These are phyloP conservation scores for Odontamblyopus lacepedii DNA, from an alignment of 2,797 vertebrate genomes.

Conservation along the genomic window DNA sequence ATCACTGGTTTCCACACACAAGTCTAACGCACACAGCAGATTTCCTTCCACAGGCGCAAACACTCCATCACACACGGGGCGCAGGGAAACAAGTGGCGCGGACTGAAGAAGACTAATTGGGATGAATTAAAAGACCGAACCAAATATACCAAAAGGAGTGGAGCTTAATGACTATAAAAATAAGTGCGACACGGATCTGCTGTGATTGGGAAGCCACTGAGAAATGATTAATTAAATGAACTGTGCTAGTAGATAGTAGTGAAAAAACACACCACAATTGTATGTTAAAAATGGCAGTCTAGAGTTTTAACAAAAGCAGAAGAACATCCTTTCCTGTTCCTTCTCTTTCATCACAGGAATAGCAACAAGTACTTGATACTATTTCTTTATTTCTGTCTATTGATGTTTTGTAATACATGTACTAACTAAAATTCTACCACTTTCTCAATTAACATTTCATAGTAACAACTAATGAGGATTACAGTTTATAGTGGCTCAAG, in stretches of 20 bases:
- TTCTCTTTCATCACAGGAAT: not conserved
- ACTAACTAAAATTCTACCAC: too few relatives aligned
- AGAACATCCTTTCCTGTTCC: not conserved
- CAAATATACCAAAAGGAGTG: constrained; percentile 25
- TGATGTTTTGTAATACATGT: not conserved
- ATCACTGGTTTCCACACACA: constrained; percentile 11
- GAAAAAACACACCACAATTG: constrained; percentile 1
- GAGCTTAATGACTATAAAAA: constrained; percentile 19
- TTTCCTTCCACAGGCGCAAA: constrained; percentile 22
- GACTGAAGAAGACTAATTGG: constrained; percentile 49
- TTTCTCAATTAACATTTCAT: too few relatives aligned
- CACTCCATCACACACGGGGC: constrained; percentile 28
- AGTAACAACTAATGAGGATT: not conserved
- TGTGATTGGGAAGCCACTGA: constrained; percentile 19
- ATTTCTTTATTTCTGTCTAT: not conserved
- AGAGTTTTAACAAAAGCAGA: constrained; percentile 3
- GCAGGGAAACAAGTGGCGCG: constrained; percentile 17
- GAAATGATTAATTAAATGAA: constrained; percentile 15
- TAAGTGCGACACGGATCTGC: constrained; percentile 19
- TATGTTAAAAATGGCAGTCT: not conserved
- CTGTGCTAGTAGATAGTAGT: not conserved
- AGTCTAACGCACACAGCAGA: constrained; percentile 15
- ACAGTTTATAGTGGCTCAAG: not conserved
- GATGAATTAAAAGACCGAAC: constrained; percentile 43
- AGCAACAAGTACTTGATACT: not conserved